phyloP scores from a whole-genome alignment of 2,888 invertebrate genomes.

The Busseola fusca region DNA sequence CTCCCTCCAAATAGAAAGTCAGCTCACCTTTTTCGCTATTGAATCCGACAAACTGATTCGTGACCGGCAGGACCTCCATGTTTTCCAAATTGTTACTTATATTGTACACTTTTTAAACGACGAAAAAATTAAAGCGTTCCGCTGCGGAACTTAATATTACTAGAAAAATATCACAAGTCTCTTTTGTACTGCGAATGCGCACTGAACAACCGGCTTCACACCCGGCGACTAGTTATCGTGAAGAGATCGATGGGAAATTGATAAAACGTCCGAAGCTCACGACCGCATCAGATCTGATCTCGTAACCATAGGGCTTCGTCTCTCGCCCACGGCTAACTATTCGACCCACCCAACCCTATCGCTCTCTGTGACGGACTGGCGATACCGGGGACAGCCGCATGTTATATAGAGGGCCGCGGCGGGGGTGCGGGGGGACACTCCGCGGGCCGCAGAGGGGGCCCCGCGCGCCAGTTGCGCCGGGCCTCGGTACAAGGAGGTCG shows the following conservation, averaged over 20 bases:
- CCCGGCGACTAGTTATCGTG: constrained; percentile 84
- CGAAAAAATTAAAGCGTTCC: constrained; percentile 82
- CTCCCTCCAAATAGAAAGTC: constrained; percentile 83
- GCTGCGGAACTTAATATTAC: constrained; percentile 83
- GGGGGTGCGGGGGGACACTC: constrained; percentile 79
- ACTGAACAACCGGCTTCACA: constrained; percentile 80
- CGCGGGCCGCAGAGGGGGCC: constrained; percentile 82
- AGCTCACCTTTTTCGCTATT: constrained; percentile 92
- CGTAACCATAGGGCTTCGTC: constrained; percentile 87
- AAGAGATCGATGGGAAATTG: constrained; percentile 85
- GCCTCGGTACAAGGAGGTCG: constrained; percentile 71
- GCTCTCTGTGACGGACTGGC: constrained; percentile 87
- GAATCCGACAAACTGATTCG: constrained; percentile 93
- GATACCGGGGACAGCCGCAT: constrained; percentile 74
- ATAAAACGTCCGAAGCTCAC: constrained; percentile 81
- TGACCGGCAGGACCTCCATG: constrained; percentile 95
- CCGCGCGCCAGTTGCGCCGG: constrained; percentile 83
- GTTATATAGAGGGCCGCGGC: constrained; percentile 85
- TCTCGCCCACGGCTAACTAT: constrained; percentile 83
- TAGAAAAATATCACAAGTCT: constrained; percentile 89
- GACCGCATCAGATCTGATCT: constrained; percentile 88
- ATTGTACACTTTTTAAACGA: constrained; percentile 87
- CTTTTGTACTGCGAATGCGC: constrained; percentile 88
- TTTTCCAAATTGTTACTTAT: constrained; percentile 89
- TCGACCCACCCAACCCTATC: constrained; percentile 87